Base-by-base conservation (phyloP, 2,888 invertebrate genomes). In the Tiliacea citrago region DNA sequence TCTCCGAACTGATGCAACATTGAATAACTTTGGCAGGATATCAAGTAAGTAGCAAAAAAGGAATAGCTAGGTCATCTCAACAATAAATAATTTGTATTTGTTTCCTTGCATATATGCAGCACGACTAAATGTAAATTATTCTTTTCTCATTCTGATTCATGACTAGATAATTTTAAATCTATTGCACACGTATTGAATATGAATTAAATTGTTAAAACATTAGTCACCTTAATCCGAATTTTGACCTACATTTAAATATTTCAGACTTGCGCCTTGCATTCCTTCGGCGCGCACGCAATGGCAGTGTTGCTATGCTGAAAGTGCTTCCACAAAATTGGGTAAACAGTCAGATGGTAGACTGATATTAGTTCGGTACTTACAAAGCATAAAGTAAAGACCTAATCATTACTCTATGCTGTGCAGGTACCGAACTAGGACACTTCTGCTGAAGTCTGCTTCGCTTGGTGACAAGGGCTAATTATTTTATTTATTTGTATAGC, bases 171-270 rank as follows among this genome's bases (percentile, higher is more conserved):
- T 49, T 68, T 77, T 29, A 73, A 63, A 72, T 68, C 29, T 60
- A 68, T 45, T 63, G 58, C n/a, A 78, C 74, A 69, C 62, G 68
- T 78, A 73, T 80, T 67, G 77, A 70, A 79, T 81, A 71, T 66
- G 60, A 79, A 79, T 77, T 60, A 75, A 69, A 83, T 86, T 65
- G 79, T 63, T 79, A 75, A 77, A 71, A 75, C 61, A 85, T 88
- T 86, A 85, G 87, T 85, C 88, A 88, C 77, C 70, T 76, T 82
- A 82, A 85, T 83, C 81, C 70, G 75, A 76, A 84, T 84, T 85
- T 73, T 72, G 86, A 88, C 89, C 89, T 81, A 89, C 86, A 88
- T 88, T 76, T n/a, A 73, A 82, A 76, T 80, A 87, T 74, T 84
- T 83, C 21, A 60, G 75, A 77, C 75, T 72, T 74, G 84, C 29